Evolutionary conservation across 2,113 vertebrate genomes (phyloP).

Genomic region (chimpanzee (Pan troglodytes)): DNA sequence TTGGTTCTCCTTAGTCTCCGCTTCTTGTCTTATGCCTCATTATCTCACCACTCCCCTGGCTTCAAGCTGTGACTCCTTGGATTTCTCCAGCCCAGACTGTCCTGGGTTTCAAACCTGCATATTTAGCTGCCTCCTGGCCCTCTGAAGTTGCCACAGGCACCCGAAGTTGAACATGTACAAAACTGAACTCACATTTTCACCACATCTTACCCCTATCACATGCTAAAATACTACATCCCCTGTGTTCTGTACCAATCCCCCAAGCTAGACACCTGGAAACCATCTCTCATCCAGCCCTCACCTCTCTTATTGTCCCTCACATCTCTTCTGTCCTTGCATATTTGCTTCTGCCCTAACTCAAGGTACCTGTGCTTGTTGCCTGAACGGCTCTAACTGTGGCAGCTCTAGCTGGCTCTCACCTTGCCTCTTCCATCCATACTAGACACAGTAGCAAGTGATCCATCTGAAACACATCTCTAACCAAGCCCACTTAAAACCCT

Average conservation of each 20-base stretch:
- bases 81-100: not conserved
- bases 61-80: not conserved
- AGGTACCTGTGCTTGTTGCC: not conserved
- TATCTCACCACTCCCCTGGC: not conserved
- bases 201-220: not conserved
- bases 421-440: not conserved
- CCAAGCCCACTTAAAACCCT: not conserved
- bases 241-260: not conserved
- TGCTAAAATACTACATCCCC: not conserved
- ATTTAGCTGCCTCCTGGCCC: not conserved
- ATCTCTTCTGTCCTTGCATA: not conserved
- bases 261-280: not conserved
- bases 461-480: not conserved
- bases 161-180: not conserved
- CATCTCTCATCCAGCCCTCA: not conserved
- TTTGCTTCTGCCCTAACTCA: not conserved
- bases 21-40: not conserved
- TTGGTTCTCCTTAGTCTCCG: not conserved
- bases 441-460: not conserved
- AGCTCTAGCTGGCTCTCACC: not conserved
- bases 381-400: not conserved
- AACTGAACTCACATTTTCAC: not conserved
- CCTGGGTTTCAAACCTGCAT: not conserved
- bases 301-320: not conserved
- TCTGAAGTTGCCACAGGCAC: not conserved